Evolutionary conservation across 2,113 vertebrate species (phyloP).

Genomic region (Lethenteron camtschaticum): DNA sequence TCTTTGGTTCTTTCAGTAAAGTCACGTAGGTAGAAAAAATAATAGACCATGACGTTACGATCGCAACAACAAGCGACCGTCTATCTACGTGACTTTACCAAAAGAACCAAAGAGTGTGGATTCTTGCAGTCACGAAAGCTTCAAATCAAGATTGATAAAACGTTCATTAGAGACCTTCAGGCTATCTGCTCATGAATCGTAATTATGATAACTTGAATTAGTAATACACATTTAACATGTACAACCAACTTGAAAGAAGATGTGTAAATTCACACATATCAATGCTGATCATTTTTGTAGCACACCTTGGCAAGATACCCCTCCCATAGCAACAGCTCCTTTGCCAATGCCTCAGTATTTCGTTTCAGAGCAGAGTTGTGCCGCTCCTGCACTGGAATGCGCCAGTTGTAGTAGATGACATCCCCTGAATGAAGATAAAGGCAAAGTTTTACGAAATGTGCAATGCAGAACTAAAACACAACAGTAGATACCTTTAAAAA

Average conservation of each 20-base stretch:
- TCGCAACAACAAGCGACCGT: no score
- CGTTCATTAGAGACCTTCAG: not conserved
- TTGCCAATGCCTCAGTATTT: conserved; percentile 15
- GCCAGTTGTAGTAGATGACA: conserved; percentile 17
- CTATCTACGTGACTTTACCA: no score
- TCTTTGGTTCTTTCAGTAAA: no score
- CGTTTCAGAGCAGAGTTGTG: conserved; percentile 23
- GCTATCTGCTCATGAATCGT: not conserved
- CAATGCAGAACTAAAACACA: no score
- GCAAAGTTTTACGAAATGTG: not conserved
- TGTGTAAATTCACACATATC: not conserved
- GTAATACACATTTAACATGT: not conserved
- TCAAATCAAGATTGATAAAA: no score
- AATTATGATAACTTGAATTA: no score
- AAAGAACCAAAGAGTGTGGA: no score
- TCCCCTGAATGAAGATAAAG: conserved; percentile 11
- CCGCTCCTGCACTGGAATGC: conserved; percentile 24
- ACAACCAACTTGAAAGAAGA: not conserved
- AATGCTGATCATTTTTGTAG: not conserved
- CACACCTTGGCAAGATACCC: conserved; percentile 23
- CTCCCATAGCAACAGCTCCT: conserved; percentile 28
- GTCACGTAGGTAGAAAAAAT: no score
- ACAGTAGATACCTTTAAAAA: no score
- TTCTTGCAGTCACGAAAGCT: not conserved
- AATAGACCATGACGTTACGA: no score